A percentile compares a stretch with the other conserved stretches of the same genome.
These are phyloP conservation scores for Heliconius congener DNA, from an alignment of 1,140 invertebrate genomes.

Conservation along the genomic window DNA sequence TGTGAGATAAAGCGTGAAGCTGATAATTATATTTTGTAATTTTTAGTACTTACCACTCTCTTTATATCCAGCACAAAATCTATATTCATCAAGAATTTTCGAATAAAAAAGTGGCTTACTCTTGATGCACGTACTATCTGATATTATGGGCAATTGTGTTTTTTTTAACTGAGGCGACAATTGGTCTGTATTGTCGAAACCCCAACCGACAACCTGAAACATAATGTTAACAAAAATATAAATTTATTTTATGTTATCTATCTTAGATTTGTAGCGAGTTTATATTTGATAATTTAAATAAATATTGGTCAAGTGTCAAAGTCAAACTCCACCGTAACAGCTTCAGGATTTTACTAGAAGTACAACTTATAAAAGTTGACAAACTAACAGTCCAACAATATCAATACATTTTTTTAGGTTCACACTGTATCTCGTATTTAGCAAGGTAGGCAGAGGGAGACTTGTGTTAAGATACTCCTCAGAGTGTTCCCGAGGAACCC, in stretches of 20 bases:
- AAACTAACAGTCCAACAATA: too few species aligned
- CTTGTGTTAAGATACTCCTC: not conserved
- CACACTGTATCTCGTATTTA: not conserved
- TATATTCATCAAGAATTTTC: constrained; percentile 30
- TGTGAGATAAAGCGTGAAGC: not conserved
- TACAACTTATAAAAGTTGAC: too few species aligned
- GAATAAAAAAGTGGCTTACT: constrained; percentile 41
- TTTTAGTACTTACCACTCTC: not conserved
- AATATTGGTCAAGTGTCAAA: too few species aligned
- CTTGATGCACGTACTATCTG: constrained; percentile 36
- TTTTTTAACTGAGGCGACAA: constrained; percentile 34
- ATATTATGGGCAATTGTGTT: constrained; percentile 36
- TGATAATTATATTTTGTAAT: not conserved
- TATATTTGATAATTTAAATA: too few species aligned
- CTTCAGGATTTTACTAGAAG: too few species aligned
- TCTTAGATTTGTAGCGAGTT: too few species aligned
- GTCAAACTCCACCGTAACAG: too few species aligned
- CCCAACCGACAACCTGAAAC: constrained; percentile 36
- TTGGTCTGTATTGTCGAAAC: constrained; percentile 34
- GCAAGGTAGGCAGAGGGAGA: not conserved
- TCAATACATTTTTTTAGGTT: too few species aligned
- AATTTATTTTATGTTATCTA: too few species aligned
- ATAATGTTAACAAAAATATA: not conserved
- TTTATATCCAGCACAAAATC: constrained; percentile 39
- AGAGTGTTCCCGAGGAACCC: too few species aligned